Percentiles rank a stretch among this genome's conserved stretches.
These are phyloP conservation scores for Phrynocephalus versicolor DNA, from an alignment of 2,113 vertebrate species.

Conservation along the genomic window DNA sequence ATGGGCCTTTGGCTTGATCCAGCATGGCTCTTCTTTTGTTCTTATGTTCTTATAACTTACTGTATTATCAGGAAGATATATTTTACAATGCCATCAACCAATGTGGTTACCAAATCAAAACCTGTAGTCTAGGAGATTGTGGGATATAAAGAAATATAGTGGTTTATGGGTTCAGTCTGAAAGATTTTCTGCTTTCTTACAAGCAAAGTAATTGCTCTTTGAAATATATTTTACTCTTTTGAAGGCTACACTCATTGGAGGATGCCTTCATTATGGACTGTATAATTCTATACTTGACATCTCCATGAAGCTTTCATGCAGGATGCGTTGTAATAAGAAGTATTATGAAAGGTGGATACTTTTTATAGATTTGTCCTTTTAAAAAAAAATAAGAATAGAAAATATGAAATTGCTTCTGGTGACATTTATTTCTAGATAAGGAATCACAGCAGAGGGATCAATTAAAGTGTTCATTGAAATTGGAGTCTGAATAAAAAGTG, in stretches of 20 bases:
- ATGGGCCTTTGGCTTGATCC: too few relatives aligned
- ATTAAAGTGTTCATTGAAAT: constrained; percentile 34
- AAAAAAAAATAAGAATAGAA: constrained; percentile 52
- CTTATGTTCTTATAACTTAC: too few relatives aligned
- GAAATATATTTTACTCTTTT: constrained; percentile 60
- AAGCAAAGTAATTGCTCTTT: constrained; percentile 60
- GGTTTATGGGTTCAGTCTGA: constrained; percentile 61
- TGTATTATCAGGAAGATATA: constrained; percentile 51
- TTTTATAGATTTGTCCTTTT: constrained; percentile 61
- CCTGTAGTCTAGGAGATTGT: constrained; percentile 58
- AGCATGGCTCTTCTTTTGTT: too few relatives aligned
- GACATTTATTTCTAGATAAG: constrained; percentile 61
- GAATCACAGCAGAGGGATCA: constrained; percentile 31
- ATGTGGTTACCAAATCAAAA: constrained; percentile 48
- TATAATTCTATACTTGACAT: constrained; percentile 74
- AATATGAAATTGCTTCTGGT: constrained; percentile 43
- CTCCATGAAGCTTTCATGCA: constrained; percentile 70
- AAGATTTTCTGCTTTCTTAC: constrained; percentile 61
- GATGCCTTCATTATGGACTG: constrained; percentile 67
- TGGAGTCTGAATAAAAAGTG: background rate
- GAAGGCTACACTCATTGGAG: constrained; percentile 68
- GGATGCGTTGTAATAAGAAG: constrained; percentile 65
- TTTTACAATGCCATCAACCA: constrained; percentile 44
- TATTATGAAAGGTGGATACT: constrained; percentile 66
- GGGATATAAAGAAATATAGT: constrained; percentile 60